phyloP scores from a whole-genome alignment of 2,113 vertebrate species.

The Heptranchias perlo region DNA sequence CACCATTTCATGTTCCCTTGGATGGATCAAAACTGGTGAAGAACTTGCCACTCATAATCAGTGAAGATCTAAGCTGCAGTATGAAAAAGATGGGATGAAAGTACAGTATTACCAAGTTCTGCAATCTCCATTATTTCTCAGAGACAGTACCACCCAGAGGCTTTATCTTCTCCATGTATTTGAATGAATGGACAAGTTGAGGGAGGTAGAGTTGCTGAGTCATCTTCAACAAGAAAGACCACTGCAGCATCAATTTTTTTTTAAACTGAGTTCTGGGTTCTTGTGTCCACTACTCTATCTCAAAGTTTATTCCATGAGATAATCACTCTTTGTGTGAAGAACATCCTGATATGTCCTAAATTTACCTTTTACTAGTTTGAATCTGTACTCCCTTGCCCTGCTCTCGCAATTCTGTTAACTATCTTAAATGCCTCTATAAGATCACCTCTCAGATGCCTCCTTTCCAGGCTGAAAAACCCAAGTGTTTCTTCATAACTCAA shows the following conservation, averaged over 20 bases:
- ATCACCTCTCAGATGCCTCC: background rate
- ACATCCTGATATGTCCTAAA: background rate
- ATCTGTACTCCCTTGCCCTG: background rate
- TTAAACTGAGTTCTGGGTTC: background rate
- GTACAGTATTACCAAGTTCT: background rate
- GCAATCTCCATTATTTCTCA: background rate
- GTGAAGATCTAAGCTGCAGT: background rate
- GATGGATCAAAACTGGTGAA: background rate
- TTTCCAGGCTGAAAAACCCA: background rate
- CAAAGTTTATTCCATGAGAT: background rate
- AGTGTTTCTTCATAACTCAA: background rate
- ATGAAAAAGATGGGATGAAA: background rate
- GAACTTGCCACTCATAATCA: background rate
- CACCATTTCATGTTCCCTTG: background rate
- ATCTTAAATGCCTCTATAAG: background rate
- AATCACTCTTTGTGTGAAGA: background rate
- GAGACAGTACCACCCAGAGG: background rate
- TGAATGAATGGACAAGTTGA: background rate
- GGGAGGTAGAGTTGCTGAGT: background rate
- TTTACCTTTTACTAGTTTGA: background rate
- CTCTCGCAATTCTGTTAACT: background rate
- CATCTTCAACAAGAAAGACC: background rate
- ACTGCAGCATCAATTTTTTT: background rate
- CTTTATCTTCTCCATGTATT: background rate
- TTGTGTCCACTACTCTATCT: background rate